Evolutionary conservation across 2,888 invertebrate genomes (phyloP), one percentile per base, ranked within the genome.

Genomic region (Tyria jacobaeae): DNA sequence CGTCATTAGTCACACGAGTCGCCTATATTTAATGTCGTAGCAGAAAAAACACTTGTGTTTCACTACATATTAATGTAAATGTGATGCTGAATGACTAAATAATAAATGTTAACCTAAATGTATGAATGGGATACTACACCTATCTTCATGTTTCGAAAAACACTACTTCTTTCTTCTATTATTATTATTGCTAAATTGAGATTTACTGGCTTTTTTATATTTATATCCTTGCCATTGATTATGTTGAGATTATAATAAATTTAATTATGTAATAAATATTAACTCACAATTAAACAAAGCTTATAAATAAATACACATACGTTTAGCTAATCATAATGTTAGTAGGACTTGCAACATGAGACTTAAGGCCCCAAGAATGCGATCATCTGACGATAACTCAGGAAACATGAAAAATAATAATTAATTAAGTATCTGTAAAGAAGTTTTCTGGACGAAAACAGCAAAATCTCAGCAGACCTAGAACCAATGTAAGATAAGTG

Each of bases 341-440:
- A 62, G 59, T 62, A 73, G 66, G 63, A 66, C 62, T 58, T 73
- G 76, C 74, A 76, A 76, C 71, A 62, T 73, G 74, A 75, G 76
- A 73, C 76, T 55, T 76, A 73, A 76, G 75, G 77, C 75, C 74
- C 74, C 71, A 75, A 76, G 76, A 75, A 75, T 70, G 75, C 76
- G 68, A 70, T 71, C 59, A 62, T 64, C 53, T 60, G 63, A 65
- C 57, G 54, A 53, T 41, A 60, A 66, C 51, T 66, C 52, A 65
- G 58, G 41, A 54, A 54, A 62, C 44, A 31, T 31, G 58, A 12
- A 57, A 60, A 57, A 9, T 0, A 60, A 54, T 25, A 47, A 10
- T 21, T 24, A 49, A 52, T 50, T 6, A 49, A 44, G 61, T 37
- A 56, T 51, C 25, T 21, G 34, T 61, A 49, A 69, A 1, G 34